Percentiles rank a stretch among this genome's conserved stretches.
Conservation (phyloP, 2,888 invertebrate genomes). For the Monochamus alternatus region DNA sequence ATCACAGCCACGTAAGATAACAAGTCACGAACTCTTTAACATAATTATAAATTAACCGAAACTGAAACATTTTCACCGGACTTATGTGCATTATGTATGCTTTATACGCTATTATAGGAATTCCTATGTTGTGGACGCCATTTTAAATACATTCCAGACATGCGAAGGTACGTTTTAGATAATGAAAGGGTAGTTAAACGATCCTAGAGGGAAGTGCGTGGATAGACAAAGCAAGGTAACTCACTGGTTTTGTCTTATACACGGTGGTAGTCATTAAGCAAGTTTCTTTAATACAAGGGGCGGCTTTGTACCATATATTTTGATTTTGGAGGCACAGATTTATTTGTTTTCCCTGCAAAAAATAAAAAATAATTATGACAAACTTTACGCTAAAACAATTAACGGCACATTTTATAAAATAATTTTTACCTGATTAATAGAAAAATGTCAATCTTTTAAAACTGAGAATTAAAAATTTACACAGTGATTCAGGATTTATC, state of each 20-base stretch:
- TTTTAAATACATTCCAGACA: slow-evolving; percentile 23
- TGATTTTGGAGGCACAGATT: not conserved
- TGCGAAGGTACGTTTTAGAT: slow-evolving; percentile 3
- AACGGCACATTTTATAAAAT: too few species aligned
- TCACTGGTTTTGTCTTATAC: too few species aligned
- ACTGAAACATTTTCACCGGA: slow-evolving; percentile 42
- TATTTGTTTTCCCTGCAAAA: not conserved
- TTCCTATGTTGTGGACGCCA: slow-evolving; percentile 1
- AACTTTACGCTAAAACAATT: too few species aligned
- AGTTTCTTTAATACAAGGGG: not conserved
- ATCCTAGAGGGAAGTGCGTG: not conserved
- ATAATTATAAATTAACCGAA: slow-evolving; percentile 56
- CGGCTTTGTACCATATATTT: not conserved
- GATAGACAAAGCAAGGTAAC: not conserved
- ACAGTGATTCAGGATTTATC: too few species aligned
- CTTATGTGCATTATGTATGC: slow-evolving; percentile 49
- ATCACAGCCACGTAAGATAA: slow-evolving; percentile 43
- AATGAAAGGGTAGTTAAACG: slow-evolving; percentile 13
- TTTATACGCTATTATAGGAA: slow-evolving; percentile 17
- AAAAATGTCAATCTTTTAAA: too few species aligned
- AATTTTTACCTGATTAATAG: too few species aligned
- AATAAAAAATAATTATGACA: not conserved
- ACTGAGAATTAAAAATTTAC: too few species aligned
- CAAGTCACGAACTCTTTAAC: slow-evolving; percentile 57
- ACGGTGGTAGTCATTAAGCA: too few species aligned